These are phyloP conservation scores for Laspeyria flexula DNA, from an alignment of 2,888 invertebrate genomes.

Conservation along the genomic window DNA sequence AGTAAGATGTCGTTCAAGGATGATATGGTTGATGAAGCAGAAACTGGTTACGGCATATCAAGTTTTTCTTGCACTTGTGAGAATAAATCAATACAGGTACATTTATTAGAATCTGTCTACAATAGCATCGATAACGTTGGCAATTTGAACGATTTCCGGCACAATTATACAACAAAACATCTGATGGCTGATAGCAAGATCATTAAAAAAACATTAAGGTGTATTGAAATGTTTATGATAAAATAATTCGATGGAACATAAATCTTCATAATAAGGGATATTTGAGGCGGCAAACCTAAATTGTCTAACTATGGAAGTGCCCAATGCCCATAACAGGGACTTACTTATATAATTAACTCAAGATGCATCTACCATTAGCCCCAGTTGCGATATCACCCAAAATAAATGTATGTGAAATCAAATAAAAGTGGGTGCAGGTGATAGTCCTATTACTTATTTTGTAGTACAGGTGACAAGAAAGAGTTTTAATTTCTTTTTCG, in stretches of 20 bases:
- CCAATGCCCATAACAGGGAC: too few relatives aligned
- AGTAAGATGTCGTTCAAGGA: constrained; percentile 50
- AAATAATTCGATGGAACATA: neutral
- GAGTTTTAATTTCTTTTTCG: too few relatives aligned
- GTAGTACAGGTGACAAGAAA: too few relatives aligned
- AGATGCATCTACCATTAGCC: too few relatives aligned
- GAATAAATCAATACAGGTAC: constrained; percentile 26
- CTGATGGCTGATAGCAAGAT: constrained; percentile 20
- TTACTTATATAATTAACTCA: too few relatives aligned
- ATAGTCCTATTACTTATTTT: too few relatives aligned
- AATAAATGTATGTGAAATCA: too few relatives aligned
- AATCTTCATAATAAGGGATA: too few relatives aligned
- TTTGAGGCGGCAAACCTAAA: too few relatives aligned
- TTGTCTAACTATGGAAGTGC: too few relatives aligned
- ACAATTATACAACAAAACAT: constrained; percentile 18
- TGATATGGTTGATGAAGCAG: constrained; percentile 51
- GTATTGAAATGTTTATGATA: constrained; percentile 16
- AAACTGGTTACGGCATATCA: constrained; percentile 36
- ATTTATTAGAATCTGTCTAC: neutral
- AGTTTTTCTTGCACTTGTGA: constrained; percentile 17
- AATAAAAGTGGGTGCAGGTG: too few relatives aligned
- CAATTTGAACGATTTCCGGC: constrained; percentile 28
- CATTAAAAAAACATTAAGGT: constrained; percentile 47
- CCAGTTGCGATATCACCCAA: too few relatives aligned
- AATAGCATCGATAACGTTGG: constrained; percentile 7